A percentile compares a stretch with the other conserved stretches of the same genome.
phyloP scores from a whole-genome alignment of 2,113 vertebrate species.

The Arvicanthis niloticus region DNA sequence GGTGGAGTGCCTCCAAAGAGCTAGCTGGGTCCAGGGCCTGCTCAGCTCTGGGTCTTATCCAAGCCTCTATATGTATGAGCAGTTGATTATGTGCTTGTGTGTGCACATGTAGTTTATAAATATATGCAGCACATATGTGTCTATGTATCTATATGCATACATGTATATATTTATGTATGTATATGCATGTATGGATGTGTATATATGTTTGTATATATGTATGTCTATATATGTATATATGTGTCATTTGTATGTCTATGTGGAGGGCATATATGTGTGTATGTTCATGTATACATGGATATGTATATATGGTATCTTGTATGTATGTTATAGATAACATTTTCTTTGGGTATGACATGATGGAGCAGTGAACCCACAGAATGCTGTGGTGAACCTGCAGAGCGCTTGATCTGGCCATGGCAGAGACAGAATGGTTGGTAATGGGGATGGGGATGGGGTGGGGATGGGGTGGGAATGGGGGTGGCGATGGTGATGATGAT shows the following conservation, averaged over 20 bases:
- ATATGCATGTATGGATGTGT: accelerated
- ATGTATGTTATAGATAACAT: neutral
- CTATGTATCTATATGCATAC: neutral
- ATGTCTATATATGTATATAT: neutral
- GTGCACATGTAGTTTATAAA: neutral
- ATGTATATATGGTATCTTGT: neutral
- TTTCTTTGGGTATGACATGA: neutral
- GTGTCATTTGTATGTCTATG: neutral
- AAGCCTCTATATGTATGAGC: accelerated
- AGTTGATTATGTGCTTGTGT: neutral
- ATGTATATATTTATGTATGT: accelerated
- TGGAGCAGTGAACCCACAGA: neutral
- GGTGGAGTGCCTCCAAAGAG: neutral
- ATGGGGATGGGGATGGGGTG: no score
- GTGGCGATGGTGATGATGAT: no score
- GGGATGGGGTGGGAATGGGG: no score
- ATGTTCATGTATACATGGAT: accelerated
- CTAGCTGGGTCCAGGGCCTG: neutral
- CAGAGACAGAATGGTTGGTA: neutral
- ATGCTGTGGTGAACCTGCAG: neutral
- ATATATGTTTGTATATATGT: neutral
- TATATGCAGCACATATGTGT: accelerated
- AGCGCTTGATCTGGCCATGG: neutral
- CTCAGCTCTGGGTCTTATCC: neutral
- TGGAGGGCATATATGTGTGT: accelerated